Percentiles rank a stretch among this genome's conserved stretches.
These are phyloP conservation scores for Galleria mellonella DNA, from an alignment of 1,140 invertebrate species.

Conservation along the genomic window DNA sequence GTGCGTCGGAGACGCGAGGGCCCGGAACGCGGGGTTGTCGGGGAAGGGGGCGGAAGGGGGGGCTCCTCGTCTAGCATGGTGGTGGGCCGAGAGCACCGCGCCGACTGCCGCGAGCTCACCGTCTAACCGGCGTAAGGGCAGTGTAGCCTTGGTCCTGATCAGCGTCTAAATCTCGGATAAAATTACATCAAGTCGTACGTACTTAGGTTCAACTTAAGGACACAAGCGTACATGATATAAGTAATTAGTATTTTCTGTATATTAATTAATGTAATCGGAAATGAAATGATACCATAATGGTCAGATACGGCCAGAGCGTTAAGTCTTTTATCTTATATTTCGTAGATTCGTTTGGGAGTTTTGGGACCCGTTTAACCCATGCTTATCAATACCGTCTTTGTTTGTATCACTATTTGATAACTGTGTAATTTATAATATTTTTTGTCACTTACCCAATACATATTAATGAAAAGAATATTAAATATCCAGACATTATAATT, in stretches of 20 bases:
- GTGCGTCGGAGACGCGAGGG: slow-evolving; percentile 55
- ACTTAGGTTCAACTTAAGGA: slow-evolving; percentile 2
- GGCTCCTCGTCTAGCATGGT: slow-evolving; percentile 46
- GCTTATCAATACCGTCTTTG: no score
- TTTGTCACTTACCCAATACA: slow-evolving; percentile 2
- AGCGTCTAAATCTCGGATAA: slow-evolving; percentile 42
- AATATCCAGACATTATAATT: no score
- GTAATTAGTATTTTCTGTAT: slow-evolving; percentile 8
- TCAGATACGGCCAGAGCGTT: no score
- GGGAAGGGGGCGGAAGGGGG: slow-evolving; percentile 25
- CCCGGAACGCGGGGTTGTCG: slow-evolving; percentile 14
- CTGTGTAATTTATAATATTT: no score
- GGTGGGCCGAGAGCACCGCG: slow-evolving; percentile 36
- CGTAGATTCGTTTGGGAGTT: no score
- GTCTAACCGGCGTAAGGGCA: slow-evolving; percentile 13
- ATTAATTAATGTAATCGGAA: neutral
- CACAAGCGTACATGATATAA: no score
- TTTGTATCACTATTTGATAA: no score
- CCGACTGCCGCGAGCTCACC: slow-evolving; percentile 36
- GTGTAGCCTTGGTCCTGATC: slow-evolving; percentile 46
- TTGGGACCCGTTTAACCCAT: no score
- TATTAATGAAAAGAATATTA: neutral
- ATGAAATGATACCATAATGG: no score
- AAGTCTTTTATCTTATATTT: no score
- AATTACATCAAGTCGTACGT: slow-evolving; percentile 35